Conservation (phyloP, 2,888 invertebrate genomes). For the Rugalucina vietnamica region DNA sequence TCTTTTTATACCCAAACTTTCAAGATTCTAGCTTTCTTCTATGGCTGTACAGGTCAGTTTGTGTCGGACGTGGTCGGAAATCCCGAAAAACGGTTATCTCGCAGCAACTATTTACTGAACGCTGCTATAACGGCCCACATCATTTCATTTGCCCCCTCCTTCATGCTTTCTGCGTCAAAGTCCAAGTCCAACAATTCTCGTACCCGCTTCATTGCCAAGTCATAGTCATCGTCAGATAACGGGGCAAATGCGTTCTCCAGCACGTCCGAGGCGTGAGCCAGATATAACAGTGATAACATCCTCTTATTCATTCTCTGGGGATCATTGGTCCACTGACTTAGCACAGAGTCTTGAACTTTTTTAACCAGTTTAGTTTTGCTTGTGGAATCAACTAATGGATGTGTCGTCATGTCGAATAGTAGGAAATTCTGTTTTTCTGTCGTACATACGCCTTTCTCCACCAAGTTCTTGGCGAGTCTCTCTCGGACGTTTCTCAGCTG, state of each 20-base stretch:
- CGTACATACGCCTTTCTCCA: conserved; percentile 99
- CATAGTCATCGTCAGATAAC: conserved; percentile 97
- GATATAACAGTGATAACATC: conserved; percentile 95
- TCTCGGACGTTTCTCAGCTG: conserved; percentile 99
- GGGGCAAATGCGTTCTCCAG: conserved; percentile 99
- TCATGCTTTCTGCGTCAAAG: conserved; percentile 97
- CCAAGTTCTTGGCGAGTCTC: conserved; percentile 98
- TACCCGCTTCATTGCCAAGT: conserved; percentile 98
- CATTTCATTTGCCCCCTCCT: conserved; percentile 89
- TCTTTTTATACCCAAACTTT: no score
- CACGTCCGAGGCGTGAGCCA: conserved; percentile 99
- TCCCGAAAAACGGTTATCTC: no score
- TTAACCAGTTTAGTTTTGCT: conserved; percentile 98
- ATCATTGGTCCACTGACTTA: conserved; percentile 97
- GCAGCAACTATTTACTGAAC: conserved; percentile 92
- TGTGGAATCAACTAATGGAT: conserved; percentile 97
- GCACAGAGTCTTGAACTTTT: conserved; percentile 96
- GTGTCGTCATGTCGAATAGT: conserved; percentile 99
- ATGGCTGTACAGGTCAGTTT: no score
- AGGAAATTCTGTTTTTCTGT: conserved; percentile 99
- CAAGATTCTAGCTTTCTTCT: no score
- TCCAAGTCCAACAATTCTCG: conserved; percentile 97
- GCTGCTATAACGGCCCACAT: conserved; percentile 99
- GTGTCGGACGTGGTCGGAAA: no score
- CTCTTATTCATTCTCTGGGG: conserved; percentile 98